A percentile compares a stretch with the other conserved stretches of the same genome.
phyloP scores from a whole-genome alignment of 1,140 invertebrate genomes.

The Adoxophyes honmai region DNA sequence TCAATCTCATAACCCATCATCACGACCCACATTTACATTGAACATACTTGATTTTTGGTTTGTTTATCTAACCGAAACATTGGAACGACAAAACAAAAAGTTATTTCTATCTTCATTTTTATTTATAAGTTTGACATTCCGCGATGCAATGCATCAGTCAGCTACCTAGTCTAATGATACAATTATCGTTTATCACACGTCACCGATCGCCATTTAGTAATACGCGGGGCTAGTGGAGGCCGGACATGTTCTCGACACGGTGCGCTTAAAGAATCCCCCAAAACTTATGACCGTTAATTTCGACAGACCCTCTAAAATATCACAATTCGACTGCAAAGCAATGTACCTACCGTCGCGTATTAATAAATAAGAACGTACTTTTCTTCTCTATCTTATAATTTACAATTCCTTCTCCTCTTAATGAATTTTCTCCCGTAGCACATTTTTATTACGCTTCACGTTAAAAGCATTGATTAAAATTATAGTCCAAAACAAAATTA shows the following conservation, averaged over 20 bases:
- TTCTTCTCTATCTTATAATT: conserved; percentile 5
- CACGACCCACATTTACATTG: too few species aligned
- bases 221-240: not conserved
- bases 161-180: conserved; percentile 26
- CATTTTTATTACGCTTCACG: not conserved
- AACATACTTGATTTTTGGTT: too few species aligned
- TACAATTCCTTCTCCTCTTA: conserved; percentile 4
- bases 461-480: too few species aligned
- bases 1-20: too few species aligned
- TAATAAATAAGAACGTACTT: conserved; percentile 11
- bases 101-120: too few species aligned
- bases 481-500: too few species aligned
- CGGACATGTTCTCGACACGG: too few species aligned
- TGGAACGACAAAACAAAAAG: too few species aligned
- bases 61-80: too few species aligned
- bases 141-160: conserved; percentile 16
- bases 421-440: not conserved
- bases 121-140: not conserved
- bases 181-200: conserved; percentile 21
- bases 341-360: not conserved
- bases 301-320: not conserved
- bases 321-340: not conserved
- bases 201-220: conserved; percentile 6
- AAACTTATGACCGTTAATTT: too few species aligned
- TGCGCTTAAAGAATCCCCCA: too few species aligned